Conservation (phyloP, 2,888 invertebrate species). For the Parapristionchus giblindavisi region DNA sequence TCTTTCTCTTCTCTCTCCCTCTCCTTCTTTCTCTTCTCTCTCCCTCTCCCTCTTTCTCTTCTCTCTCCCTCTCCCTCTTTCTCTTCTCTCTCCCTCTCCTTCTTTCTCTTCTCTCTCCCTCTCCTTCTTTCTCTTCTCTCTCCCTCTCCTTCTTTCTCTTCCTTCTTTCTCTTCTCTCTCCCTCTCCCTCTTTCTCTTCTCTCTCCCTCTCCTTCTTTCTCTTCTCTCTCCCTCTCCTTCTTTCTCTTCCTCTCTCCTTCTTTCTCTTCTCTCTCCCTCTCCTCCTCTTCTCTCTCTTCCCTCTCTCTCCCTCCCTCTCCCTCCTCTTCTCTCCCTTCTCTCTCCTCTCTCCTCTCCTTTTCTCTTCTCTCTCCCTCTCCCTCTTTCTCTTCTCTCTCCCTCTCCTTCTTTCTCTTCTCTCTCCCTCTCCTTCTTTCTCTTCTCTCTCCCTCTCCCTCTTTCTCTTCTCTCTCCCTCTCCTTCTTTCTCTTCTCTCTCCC, state of each 20-base stretch:
- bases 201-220: conserved; percentile 14
- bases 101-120: not conserved
- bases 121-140: conserved; percentile 24
- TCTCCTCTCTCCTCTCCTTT: not conserved
- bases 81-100: conserved; percentile 10
- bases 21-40: conserved; percentile 17
- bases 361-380: not conserved
- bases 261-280: not conserved
- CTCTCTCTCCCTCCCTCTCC: conserved; percentile 15
- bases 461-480: not conserved
- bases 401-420: not conserved
- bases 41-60: conserved; percentile 21
- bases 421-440: conserved; percentile 7
- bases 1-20: conserved; percentile 32
- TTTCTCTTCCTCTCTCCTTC: not conserved
- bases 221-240: conserved; percentile 13
- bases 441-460: conserved; percentile 5
- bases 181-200: conserved; percentile 16
- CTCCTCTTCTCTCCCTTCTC: too few relatives aligned
- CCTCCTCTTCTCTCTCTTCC: not conserved
- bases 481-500: conserved; percentile 9
- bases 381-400: not conserved
- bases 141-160: conserved; percentile 15
- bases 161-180: conserved; percentile 21
- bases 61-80: conserved; percentile 16